A percentile compares a stretch with the other conserved stretches of the same genome.
phyloP scores from a whole-genome alignment of 2,113 vertebrate species.

The Pongo abelii region DNA sequence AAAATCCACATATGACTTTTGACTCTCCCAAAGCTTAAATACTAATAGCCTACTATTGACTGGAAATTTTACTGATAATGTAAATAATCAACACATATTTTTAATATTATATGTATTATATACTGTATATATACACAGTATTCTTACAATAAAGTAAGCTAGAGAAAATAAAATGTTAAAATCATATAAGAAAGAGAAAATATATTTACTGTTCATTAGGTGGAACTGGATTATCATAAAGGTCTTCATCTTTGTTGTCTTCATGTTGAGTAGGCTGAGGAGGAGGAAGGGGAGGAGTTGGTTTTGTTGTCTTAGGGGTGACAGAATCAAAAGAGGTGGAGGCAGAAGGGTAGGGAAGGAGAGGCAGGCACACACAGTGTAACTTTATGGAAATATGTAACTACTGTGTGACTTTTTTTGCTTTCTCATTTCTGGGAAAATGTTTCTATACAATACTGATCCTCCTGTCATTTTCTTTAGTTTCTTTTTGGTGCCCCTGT shows the following conservation, averaged over 20 bases:
- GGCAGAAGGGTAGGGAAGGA: too few species aligned
- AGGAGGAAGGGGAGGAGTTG: too few species aligned
- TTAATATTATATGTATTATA: not conserved
- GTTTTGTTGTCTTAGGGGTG: too few species aligned
- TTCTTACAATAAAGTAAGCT: not conserved
- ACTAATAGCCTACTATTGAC: not conserved
- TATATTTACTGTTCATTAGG: not conserved
- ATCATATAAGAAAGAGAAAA: not conserved
- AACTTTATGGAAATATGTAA: not conserved
- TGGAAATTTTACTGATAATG: not conserved
- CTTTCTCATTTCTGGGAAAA: not conserved
- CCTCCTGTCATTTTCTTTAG: not conserved
- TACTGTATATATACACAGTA: not conserved
- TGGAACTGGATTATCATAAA: not conserved
- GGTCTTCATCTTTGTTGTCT: not conserved
- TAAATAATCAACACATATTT: not conserved
- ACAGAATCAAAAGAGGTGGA: too few species aligned
- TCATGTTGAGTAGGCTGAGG: not conserved
- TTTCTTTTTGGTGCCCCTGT: not conserved
- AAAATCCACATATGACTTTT: not conserved
- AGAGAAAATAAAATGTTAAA: not conserved
- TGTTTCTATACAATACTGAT: not conserved
- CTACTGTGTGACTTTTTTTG: not conserved
- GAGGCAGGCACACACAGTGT: not conserved
- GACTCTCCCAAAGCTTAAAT: not conserved